Evolutionary conservation across 2,797 vertebrate species (phyloP), one percentile per base, ranked within the genome.

Genomic region (Rousettus madagascariensis): DNA sequence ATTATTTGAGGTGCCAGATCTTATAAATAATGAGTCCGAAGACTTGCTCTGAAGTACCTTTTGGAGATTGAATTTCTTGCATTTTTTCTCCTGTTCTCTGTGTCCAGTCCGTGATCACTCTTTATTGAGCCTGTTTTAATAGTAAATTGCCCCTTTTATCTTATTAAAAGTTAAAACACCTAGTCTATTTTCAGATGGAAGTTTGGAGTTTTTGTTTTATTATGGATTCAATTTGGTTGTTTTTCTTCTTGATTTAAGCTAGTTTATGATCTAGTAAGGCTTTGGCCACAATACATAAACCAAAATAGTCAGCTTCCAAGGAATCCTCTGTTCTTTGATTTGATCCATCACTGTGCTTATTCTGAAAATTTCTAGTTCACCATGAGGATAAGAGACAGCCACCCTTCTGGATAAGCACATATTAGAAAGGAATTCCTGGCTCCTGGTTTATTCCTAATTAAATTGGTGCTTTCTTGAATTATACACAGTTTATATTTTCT

Each of bases 401-500:
- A 30, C 5, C 69, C 16, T 46, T 74, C 71, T 13, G 33, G 30
- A 30, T 84, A 77, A 88, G 61, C 38, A 80, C 24, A 33, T 75
- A 59, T 22, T 65, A 46, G 38, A 85, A 94, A 92, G 38, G 28
- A 86, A 68, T 72, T 89, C 19, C 28, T 28, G 87, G 51, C 53
- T 79, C 19, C 26, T 59, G 38, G 5, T 71, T 90, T 89, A 74
- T 61, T 87, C 57, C 41, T 92, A 66, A 87, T 51, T 51, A 78
- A 78, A 72, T 46, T 55, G 19, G 33, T 75, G 30, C 36, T 33
- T 93, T 86, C 17, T 78, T 90, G 63, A 90, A 80, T 93, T 83
- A 61, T 85, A 55, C 17, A 61, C 43, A 88, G 55, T 49, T 79
- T 66, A 66, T 30, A 91, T 96, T 92, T 96, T 83, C 63, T 86